Percentiles rank a stretch among this genome's conserved stretches.
Evolutionary conservation across 2,797 vertebrate species (phyloP).

Genomic region (Remorina albescens): DNA sequence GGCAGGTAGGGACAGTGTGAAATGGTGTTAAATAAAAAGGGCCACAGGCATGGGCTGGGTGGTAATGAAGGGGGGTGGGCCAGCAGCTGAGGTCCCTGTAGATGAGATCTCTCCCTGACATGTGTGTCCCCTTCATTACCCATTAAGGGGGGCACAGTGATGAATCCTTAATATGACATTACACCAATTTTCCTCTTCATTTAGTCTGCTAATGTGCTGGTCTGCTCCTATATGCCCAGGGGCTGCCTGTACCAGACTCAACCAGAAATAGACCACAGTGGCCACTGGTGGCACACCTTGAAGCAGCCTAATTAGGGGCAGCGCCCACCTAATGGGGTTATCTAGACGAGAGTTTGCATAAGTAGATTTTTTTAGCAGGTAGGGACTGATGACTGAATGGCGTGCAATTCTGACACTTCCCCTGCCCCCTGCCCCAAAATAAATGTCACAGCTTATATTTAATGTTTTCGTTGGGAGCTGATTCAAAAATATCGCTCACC

Average conservation of each 20-base stretch:
- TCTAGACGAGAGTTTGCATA: conserved; percentile 79
- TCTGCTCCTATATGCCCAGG: conserved; percentile 87
- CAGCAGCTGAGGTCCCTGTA: conserved; percentile 82
- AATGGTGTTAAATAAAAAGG: conserved; percentile 81
- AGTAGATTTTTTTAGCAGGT: conserved; percentile 57
- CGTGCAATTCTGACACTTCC: conserved; percentile 10
- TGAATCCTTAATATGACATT: conserved; percentile 99
- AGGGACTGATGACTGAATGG: conserved; percentile 54
- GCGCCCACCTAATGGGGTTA: conserved; percentile 81
- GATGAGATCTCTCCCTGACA: conserved; percentile 83
- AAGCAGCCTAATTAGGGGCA: conserved; percentile 86
- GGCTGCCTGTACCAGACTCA: conserved; percentile 86
- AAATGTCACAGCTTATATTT: background rate
- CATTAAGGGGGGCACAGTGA: conserved; percentile 92
- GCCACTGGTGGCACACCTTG: conserved; percentile 84
- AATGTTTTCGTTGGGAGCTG: conserved; percentile 12
- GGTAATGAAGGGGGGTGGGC: conserved; percentile 78
- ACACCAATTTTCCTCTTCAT: conserved; percentile 99
- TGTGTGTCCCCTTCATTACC: conserved; percentile 82
- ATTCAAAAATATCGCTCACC: background rate
- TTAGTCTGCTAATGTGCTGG: conserved; percentile 94
- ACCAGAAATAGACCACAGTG: conserved; percentile 85
- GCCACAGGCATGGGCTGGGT: conserved; percentile 74
- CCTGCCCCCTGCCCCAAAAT: background rate
- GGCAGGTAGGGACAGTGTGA: conserved; percentile 51